Conservation (phyloP, 2,888 invertebrate genomes). For the Hypsopygia costalis region DNA sequence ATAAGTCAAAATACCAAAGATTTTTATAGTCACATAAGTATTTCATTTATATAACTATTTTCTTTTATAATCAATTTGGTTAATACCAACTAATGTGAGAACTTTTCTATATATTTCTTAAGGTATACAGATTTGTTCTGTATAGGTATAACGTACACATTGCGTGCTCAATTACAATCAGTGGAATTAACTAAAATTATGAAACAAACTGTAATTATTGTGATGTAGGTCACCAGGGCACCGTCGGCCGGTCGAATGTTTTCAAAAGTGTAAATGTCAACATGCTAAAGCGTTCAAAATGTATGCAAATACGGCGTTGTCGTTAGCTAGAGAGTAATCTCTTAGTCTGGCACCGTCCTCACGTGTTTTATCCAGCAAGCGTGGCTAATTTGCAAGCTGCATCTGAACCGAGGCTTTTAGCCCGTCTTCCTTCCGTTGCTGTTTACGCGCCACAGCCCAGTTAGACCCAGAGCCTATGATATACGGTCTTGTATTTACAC, state of each 20-base stretch:
- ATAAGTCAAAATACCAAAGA: too few relatives aligned
- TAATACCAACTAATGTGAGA: too few relatives aligned
- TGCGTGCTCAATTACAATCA: too few relatives aligned
- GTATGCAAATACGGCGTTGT: constrained; percentile 39
- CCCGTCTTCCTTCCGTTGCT: constrained; percentile 63
- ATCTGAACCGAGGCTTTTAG: constrained; percentile 60
- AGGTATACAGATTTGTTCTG: too few relatives aligned
- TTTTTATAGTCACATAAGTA: too few relatives aligned
- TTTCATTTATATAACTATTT: too few relatives aligned
- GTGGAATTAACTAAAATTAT: not conserved
- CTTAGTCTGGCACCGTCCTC: constrained; percentile 42
- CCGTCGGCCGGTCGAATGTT: constrained; percentile 14
- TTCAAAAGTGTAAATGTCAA: constrained; percentile 20
- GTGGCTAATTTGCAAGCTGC: constrained; percentile 68
- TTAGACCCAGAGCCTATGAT: not conserved
- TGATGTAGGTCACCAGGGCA: not conserved
- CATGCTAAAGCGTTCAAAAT: constrained; percentile 16
- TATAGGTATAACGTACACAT: too few relatives aligned
- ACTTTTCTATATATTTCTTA: too few relatives aligned
- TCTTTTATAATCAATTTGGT: too few relatives aligned
- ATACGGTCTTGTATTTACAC: too few relatives aligned
- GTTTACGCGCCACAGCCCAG: constrained; percentile 58
- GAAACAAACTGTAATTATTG: constrained; percentile 2
- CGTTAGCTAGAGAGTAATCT: constrained; percentile 55
- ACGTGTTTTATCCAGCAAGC: constrained; percentile 57